phyloP scores from a whole-genome alignment of 2,113 vertebrate genomes.

The Hemiprocne comata region DNA sequence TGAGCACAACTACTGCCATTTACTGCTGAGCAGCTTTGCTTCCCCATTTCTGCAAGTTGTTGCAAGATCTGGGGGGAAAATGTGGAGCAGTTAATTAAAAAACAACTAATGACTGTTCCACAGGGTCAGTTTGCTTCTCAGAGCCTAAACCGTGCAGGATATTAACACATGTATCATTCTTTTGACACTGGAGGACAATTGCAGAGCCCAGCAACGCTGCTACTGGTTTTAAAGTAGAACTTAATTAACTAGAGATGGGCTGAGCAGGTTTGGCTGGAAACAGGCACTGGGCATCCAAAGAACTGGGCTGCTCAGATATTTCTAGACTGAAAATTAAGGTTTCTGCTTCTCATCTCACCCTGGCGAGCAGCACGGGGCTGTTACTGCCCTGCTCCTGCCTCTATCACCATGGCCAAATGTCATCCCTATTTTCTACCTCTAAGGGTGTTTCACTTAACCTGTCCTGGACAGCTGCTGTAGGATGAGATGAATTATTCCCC shows the following conservation, averaged over 20 bases:
- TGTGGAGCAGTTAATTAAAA: slow-evolving; percentile 63
- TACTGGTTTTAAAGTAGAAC: slow-evolving; percentile 29
- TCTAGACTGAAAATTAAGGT: not conserved
- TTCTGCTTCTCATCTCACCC: not conserved
- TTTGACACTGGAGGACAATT: slow-evolving; percentile 52
- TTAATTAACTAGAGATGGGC: slow-evolving; percentile 20
- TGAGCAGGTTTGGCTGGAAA: slow-evolving; percentile 7
- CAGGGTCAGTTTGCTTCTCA: slow-evolving; percentile 36
- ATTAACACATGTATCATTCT: slow-evolving; percentile 68
- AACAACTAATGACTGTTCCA: slow-evolving; percentile 61
- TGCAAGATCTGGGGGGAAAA: slow-evolving; percentile 8
- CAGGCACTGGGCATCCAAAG: not conserved
- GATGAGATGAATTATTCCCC: not conserved
- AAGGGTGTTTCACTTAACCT: not conserved
- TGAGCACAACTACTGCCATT: not conserved
- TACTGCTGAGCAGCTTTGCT: not conserved
- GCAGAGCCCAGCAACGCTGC: not conserved
- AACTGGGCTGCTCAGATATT: not conserved
- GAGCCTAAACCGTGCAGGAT: slow-evolving; percentile 54
- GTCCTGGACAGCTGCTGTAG: not conserved
- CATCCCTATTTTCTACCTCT: not conserved
- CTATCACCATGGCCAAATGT: rapidly evolving
- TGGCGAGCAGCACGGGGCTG: not conserved
- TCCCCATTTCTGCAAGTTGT: not conserved
- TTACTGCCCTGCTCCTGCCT: not conserved